Evolutionary conservation across 2,888 invertebrate species (phyloP).

Genomic region (Epinotia demarniana): DNA sequence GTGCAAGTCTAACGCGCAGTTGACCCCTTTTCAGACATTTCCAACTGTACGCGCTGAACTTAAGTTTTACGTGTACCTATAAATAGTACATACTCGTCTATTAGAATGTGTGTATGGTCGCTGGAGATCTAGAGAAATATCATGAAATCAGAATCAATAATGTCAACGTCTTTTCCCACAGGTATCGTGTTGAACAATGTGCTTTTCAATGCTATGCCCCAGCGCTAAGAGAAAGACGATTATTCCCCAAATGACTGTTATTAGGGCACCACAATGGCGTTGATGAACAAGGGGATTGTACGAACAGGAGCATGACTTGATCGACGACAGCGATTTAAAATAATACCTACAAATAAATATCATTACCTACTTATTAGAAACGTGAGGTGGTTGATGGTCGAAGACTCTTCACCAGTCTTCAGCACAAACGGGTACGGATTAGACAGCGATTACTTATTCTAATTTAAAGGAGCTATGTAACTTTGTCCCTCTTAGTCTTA

Average conservation of each 20-base stretch:
- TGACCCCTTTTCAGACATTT: neutral
- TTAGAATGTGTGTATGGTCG: too few relatives aligned
- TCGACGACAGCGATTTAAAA: slow-evolving; percentile 48
- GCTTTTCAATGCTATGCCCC: slow-evolving; percentile 62
- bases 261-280: slow-evolving; percentile 69
- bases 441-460: neutral
- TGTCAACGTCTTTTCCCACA: slow-evolving; percentile 80
- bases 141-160: slow-evolving; percentile 40
- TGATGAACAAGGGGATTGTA: slow-evolving; percentile 64
- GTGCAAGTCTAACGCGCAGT: neutral
- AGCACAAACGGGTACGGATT: too few relatives aligned
- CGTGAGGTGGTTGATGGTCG: neutral
- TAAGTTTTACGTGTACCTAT: too few relatives aligned
- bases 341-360: slow-evolving; percentile 9
- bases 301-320: slow-evolving; percentile 52
- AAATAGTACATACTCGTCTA: too few relatives aligned
- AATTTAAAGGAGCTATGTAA: neutral
- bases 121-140: neutral
- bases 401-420: neutral
- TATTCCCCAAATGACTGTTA: slow-evolving; percentile 77
- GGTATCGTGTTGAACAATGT: slow-evolving; percentile 73
- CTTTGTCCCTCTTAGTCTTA: neutral
- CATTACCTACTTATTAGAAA: neutral
- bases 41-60: too few relatives aligned
- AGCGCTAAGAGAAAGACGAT: slow-evolving; percentile 70